phyloP scores from a whole-genome alignment of 2,113 vertebrate species.

The Mola mola region DNA sequence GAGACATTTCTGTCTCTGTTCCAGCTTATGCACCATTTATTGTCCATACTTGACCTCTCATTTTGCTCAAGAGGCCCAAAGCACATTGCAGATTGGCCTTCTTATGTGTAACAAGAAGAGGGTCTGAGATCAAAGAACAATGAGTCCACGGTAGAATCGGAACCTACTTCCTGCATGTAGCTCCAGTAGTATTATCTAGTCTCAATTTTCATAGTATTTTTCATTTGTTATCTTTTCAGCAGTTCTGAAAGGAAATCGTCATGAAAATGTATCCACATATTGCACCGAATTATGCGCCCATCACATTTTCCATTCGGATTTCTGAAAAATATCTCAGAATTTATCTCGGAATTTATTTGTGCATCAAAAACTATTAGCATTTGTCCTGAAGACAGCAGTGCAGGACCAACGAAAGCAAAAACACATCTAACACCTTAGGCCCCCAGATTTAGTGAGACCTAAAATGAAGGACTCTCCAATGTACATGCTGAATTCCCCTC shows the following conservation, averaged over 20 bases:
- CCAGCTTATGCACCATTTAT: constrained; percentile 39
- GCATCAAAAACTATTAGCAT: neutral
- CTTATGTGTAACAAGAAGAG: constrained; percentile 6
- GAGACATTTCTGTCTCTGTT: constrained; percentile 26
- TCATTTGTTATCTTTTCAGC: constrained; percentile 8
- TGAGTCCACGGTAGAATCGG: too few species aligned
- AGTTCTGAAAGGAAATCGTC: constrained; percentile 1
- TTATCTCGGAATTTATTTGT: neutral
- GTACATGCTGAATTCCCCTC: too few species aligned
- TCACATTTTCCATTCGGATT: neutral
- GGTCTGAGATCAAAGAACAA: neutral
- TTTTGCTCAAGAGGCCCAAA: constrained; percentile 38
- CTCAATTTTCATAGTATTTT: too few species aligned
- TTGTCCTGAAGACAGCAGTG: neutral
- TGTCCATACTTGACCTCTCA: constrained; percentile 51
- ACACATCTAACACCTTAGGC: too few species aligned
- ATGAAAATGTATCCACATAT: constrained; percentile 23
- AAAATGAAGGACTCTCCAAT: too few species aligned
- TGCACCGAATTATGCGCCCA: neutral
- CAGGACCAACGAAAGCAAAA: neutral
- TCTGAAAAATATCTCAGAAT: neutral
- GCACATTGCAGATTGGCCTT: constrained; percentile 15
- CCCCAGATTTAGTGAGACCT: too few species aligned
- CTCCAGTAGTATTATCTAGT: too few species aligned
- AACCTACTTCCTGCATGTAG: too few species aligned